A percentile compares a stretch with the other conserved stretches of the same genome.
phyloP scores from a whole-genome alignment of 2,113 vertebrate species.

The Rhynchomys soricoides region DNA sequence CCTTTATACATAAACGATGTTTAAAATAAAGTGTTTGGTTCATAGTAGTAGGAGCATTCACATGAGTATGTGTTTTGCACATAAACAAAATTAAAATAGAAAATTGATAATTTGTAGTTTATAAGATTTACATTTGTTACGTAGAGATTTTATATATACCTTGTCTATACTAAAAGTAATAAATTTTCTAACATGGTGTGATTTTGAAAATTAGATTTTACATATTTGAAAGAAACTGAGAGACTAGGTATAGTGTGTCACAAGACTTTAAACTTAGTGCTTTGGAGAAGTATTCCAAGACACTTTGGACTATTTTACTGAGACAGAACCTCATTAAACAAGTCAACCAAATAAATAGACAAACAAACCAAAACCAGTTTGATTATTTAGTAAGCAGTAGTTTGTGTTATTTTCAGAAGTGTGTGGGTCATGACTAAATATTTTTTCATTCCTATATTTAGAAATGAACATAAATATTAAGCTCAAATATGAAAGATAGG shows the following conservation, averaged over 20 bases:
- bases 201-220: slow-evolving; percentile 1
- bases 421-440: slow-evolving; percentile 44
- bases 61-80: neutral
- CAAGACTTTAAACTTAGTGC: neutral
- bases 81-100: slow-evolving; percentile 15
- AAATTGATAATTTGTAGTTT: neutral
- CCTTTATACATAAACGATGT: neutral
- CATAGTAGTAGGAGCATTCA: neutral
- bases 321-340: too few species aligned
- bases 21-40: neutral
- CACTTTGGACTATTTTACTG: neutral
- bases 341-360: neutral
- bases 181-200: neutral
- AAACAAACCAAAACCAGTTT: neutral
- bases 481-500: slow-evolving; percentile 62
- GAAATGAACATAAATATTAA: slow-evolving; percentile 45
- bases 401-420: slow-evolving; percentile 39
- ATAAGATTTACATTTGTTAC: neutral
- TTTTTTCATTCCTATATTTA: slow-evolving; percentile 1
- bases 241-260: too few species aligned
- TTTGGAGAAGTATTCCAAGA: neutral
- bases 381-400: slow-evolving; percentile 24
- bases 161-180: neutral
- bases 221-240: neutral
- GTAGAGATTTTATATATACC: neutral